Percentiles rank a stretch among this genome's conserved stretches.
Evolutionary conservation across 2,888 invertebrate species (phyloP).

Genomic region (Anthrax anthrax): DNA sequence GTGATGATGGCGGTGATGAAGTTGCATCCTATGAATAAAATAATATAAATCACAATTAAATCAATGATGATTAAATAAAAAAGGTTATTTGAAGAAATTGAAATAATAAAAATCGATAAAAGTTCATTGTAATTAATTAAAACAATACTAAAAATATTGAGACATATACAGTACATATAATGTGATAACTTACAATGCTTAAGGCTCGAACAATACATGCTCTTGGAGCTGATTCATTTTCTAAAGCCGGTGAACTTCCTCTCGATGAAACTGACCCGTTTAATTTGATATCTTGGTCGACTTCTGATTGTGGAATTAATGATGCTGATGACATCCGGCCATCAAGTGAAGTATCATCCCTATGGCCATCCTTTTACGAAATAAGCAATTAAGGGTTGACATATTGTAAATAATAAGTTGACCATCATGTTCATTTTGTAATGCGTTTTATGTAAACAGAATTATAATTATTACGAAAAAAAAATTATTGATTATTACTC

Average conservation of each 20-base stretch:
- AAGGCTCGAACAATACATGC: constrained; percentile 32
- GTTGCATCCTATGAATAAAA: constrained; percentile 12
- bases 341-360: constrained; percentile 28
- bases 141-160: no score
- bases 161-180: background rate
- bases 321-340: constrained; percentile 26
- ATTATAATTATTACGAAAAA: no score
- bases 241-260: constrained; percentile 29
- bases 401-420: background rate
- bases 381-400: no score
- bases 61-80: no score
- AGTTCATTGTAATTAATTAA: no score
- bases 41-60: no score
- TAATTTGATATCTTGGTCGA: constrained; percentile 25
- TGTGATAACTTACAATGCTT: constrained; percentile 29
- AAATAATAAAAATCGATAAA: no score
- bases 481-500: no score
- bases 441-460: no score
- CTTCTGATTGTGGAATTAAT: constrained; percentile 19
- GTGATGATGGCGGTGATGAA: constrained; percentile 11
- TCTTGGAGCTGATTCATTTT: constrained; percentile 13
- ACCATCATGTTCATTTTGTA: no score
- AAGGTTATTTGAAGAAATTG: background rate
- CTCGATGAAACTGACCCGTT: constrained; percentile 30
- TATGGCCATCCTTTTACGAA: constrained; percentile 25